Percentiles rank a stretch among this genome's conserved stretches.
Conservation (phyloP, 2,113 vertebrate genomes). For the Bufo bufo region DNA sequence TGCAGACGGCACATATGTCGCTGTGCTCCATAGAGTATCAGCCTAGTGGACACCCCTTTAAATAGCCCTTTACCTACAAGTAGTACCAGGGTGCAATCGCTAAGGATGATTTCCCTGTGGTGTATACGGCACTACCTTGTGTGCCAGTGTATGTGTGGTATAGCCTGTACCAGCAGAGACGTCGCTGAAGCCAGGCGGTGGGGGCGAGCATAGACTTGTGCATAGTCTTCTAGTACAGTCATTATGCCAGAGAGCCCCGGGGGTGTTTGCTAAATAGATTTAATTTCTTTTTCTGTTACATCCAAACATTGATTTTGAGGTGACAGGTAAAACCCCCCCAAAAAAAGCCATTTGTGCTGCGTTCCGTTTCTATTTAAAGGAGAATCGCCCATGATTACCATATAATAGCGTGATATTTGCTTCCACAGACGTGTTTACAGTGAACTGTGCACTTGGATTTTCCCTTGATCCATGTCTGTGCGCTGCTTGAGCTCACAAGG, state of each 20-base stretch:
- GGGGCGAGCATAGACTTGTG: slow-evolving; percentile 33
- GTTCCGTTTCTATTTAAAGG: neutral
- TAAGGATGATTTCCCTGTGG: too few relatives aligned
- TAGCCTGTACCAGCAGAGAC: neutral
- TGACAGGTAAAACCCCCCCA: neutral
- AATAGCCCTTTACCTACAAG: too few relatives aligned
- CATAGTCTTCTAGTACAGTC: neutral
- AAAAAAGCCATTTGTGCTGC: too few relatives aligned
- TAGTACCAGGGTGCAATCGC: too few relatives aligned
- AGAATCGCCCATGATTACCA: neutral
- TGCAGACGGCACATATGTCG: too few relatives aligned
- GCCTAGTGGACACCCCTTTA: too few relatives aligned
- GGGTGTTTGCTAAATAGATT: slow-evolving; percentile 45
- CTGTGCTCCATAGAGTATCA: too few relatives aligned
- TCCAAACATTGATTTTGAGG: slow-evolving; percentile 15
- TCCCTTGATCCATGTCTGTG: neutral
- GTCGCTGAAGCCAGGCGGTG: neutral
- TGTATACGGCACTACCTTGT: too few relatives aligned
- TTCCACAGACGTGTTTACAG: neutral
- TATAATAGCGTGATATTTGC: neutral
- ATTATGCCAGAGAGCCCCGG: slow-evolving; percentile 5
- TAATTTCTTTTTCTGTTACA: slow-evolving; percentile 25
- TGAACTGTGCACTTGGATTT: neutral
- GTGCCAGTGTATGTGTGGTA: neutral
- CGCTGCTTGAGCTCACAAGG: neutral